A percentile compares a stretch with the other conserved stretches of the same genome.
Evolutionary conservation across 2,797 vertebrate genomes (phyloP).

Genomic region (Neomorphus geoffroyi): DNA sequence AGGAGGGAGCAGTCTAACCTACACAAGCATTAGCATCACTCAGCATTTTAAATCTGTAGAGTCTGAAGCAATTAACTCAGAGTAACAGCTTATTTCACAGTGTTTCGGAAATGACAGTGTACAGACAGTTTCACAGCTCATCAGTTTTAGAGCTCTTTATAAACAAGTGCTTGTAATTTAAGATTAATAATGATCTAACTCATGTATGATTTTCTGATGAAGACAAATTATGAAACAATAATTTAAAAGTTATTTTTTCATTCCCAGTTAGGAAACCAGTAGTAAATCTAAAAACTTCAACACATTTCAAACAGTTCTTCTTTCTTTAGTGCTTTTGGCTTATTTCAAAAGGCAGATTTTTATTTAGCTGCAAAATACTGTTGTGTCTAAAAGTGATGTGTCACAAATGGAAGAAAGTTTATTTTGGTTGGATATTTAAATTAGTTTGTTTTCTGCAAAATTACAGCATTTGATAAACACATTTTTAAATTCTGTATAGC

Average conservation of each 20-base stretch:
- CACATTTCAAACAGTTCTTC: neutral
- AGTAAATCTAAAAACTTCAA: constrained; percentile 24
- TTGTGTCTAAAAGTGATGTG: neutral
- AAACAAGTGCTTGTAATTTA: constrained; percentile 58
- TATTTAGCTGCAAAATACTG: neutral
- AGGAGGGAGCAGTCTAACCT: neutral
- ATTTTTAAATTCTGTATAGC: neutral
- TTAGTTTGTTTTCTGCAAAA: neutral
- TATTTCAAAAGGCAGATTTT: neutral
- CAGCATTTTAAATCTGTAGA: constrained; percentile 8
- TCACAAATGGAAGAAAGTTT: neutral
- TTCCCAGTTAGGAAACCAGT: constrained; percentile 33
- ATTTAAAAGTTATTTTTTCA: constrained; percentile 24
- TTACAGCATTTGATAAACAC: neutral
- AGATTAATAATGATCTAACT: constrained; percentile 42
- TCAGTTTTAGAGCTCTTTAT: constrained; percentile 51
- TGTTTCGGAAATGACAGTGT: constrained; percentile 13
- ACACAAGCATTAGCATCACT: neutral
- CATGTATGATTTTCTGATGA: constrained; percentile 56
- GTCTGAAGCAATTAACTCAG: constrained; percentile 12
- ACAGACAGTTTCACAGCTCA: constrained; percentile 7
- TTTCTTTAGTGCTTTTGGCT: neutral
- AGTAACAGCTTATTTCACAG: constrained; percentile 15
- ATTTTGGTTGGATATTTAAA: neutral
- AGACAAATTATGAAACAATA: constrained; percentile 50